Conservation (phyloP, 2,888 invertebrate genomes). For the Platerodrilus igneus region DNA sequence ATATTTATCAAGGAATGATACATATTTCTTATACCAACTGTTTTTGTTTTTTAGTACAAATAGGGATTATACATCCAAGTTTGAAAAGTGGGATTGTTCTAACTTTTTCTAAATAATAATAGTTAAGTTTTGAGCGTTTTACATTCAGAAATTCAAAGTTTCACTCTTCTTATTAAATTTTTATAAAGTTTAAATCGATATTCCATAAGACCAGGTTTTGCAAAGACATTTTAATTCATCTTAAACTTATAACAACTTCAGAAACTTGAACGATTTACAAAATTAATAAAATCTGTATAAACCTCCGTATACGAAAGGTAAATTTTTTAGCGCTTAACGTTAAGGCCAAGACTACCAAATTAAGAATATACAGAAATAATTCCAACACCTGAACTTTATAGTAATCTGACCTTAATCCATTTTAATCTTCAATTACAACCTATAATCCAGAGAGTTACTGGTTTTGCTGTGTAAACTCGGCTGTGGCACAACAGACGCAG, state of each 20-base stretch:
- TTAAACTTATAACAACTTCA: slow-evolving; percentile 1
- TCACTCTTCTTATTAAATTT: too few relatives aligned
- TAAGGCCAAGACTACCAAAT: too few relatives aligned
- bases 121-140: too few relatives aligned
- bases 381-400: slow-evolving; percentile 24
- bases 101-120: too few relatives aligned
- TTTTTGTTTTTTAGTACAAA: too few relatives aligned
- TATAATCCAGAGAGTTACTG: slow-evolving; percentile 24
- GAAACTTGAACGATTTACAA: neutral
- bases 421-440: slow-evolving; percentile 28
- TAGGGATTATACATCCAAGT: too few relatives aligned
- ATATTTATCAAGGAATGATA: too few relatives aligned
- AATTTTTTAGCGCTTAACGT: neutral
- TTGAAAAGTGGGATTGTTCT: too few relatives aligned
- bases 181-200: neutral
- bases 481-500: slow-evolving; percentile 24
- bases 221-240: slow-evolving; percentile 1
- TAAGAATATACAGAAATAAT: too few relatives aligned
- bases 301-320: too few relatives aligned
- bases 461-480: slow-evolving; percentile 24
- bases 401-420: slow-evolving; percentile 25
- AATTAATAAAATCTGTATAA: neutral
- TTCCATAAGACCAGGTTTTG: slow-evolving; percentile 2
- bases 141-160: too few relatives aligned
- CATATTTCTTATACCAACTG: too few relatives aligned